Evolutionary conservation across 30 jellyfish, hydroid and myxozoan genomes (phyloP).

Genomic region (Aurelia sp.): DNA sequence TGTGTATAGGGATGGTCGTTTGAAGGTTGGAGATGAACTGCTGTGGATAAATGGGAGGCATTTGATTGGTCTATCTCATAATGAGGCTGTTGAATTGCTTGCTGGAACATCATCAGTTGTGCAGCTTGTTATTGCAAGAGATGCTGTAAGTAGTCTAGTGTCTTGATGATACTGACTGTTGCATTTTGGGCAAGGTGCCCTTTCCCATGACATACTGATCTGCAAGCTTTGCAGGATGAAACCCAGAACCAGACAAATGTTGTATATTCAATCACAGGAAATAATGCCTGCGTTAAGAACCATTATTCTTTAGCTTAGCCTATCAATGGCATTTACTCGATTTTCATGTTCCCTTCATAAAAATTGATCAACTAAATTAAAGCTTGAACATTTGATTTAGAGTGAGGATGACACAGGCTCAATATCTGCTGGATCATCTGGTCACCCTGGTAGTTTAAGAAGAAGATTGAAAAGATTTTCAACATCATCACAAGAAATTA

Average conservation of each 20-base stretch:
- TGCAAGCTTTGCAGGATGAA: no score
- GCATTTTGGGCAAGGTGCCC: no score
- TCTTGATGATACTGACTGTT: no score
- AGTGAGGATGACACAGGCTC: constrained; percentile 31
- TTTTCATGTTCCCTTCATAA: no score
- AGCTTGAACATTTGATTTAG: background rate
- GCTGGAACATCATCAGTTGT: constrained; percentile 71
- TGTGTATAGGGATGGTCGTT: constrained; percentile 87
- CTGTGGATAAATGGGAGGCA: constrained; percentile 91
- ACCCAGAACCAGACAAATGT: no score
- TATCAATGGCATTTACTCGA: no score
- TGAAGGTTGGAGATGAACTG: constrained; percentile 91
- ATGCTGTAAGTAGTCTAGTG: constrained; percentile 8
- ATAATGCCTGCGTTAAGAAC: no score
- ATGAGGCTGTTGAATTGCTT: constrained; percentile 81
- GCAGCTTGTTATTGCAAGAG: constrained; percentile 89
- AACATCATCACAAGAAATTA: constrained; percentile 45
- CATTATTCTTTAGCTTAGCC: no score
- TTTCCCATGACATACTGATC: no score
- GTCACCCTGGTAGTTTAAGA: constrained; percentile 16
- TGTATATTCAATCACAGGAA: no score
- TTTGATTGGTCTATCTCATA: constrained; percentile 75
- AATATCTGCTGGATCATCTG: constrained; percentile 46
- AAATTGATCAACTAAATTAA: no score
- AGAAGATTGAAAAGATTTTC: constrained; percentile 3